A percentile compares a stretch with the other conserved stretches of the same genome.
phyloP scores from a whole-genome alignment of 1,140 invertebrate genomes.

The Sesamia nonagrioides region DNA sequence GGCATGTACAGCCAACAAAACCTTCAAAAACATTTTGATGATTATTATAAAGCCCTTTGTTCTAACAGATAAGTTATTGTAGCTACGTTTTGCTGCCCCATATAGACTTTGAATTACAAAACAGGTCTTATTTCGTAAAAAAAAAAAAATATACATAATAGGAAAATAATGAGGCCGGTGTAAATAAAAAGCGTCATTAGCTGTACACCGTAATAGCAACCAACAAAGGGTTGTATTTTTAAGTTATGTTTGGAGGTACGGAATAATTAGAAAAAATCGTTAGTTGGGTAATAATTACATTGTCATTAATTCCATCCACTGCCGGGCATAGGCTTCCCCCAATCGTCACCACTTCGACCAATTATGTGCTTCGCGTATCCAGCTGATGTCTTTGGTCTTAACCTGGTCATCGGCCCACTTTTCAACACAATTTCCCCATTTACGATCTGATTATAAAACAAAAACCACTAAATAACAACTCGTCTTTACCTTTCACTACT shows the following conservation, averaged over 20 bases:
- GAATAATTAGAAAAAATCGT: background rate
- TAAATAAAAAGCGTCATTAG: background rate
- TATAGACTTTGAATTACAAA: background rate
- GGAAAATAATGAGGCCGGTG: background rate
- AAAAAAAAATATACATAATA: background rate
- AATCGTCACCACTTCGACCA: no score
- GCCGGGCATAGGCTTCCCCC: no score
- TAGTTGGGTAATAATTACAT: no score
- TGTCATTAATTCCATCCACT: no score
- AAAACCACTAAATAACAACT: background rate
- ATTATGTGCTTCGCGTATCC: no score
- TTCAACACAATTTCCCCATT: no score
- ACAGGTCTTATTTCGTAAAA: background rate
- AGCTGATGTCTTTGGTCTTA: no score
- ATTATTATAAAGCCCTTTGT: constrained; percentile 5
- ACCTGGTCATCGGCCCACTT: no score
- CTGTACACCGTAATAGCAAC: background rate
- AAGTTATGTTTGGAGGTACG: background rate
- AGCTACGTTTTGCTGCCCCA: background rate
- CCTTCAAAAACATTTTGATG: background rate
- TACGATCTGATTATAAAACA: background rate
- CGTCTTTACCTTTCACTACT: background rate
- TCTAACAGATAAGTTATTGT: background rate
- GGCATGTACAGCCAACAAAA: background rate
- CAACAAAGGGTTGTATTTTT: background rate